Conservation (phyloP, 2,113 vertebrate species). For the Sus scrofa region DNA sequence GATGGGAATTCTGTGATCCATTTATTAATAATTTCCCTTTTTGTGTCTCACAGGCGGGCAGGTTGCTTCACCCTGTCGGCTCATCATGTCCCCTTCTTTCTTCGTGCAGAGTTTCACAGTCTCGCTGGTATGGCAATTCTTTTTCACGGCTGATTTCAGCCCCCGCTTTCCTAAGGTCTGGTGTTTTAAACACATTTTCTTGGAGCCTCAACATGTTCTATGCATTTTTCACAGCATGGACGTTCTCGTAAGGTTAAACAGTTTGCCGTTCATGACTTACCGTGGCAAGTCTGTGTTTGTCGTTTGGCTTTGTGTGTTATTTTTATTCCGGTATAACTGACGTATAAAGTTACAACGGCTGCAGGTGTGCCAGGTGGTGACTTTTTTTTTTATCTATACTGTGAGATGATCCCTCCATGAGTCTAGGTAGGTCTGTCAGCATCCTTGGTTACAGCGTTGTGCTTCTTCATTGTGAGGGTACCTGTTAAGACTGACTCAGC, state of each 20-base stretch:
- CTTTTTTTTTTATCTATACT: not conserved
- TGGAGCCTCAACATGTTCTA: not conserved
- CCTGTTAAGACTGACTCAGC: no score
- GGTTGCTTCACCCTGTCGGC: not conserved
- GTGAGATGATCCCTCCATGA: not conserved
- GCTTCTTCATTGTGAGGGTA: not conserved
- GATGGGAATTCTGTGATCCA: no score
- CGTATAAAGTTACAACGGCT: not conserved
- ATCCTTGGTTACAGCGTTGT: not conserved
- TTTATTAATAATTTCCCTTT: not conserved
- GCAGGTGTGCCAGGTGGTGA: no score
- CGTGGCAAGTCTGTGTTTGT: not conserved
- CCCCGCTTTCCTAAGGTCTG: not conserved
- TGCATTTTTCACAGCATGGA: constrained; percentile 4
- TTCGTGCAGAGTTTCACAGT: not conserved
- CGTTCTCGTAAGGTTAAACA: not conserved
- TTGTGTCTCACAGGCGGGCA: not conserved
- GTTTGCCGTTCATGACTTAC: not conserved
- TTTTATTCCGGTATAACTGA: not conserved
- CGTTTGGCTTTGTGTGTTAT: not conserved
- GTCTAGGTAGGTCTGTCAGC: not conserved
- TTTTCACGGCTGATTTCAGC: not conserved
- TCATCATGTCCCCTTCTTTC: not conserved
- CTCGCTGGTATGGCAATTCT: not conserved
- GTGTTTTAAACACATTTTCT: constrained; percentile 20